Evolutionary conservation across 2,888 invertebrate genomes (phyloP).

Genomic region (Hirtodrosophila cameraria): DNA sequence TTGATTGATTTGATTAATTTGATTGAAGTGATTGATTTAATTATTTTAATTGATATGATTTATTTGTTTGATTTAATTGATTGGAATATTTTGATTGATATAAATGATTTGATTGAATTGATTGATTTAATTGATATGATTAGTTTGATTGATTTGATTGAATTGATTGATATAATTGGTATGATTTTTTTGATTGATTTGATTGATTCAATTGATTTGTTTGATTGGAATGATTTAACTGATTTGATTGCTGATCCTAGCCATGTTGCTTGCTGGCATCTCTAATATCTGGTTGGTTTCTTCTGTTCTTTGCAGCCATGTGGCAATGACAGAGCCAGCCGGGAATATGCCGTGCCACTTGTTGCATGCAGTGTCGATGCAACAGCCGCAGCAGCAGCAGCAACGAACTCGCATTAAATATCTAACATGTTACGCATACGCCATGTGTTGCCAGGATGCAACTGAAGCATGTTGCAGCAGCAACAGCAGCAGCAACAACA

Average conservation of each 20-base stretch:
- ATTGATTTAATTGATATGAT: too few species aligned
- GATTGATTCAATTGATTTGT: too few species aligned
- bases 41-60: too few species aligned
- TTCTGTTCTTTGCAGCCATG: constrained; percentile 38
- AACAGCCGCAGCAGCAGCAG: constrained; percentile 15
- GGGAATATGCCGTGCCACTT: constrained; percentile 63
- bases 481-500: constrained; percentile 32
- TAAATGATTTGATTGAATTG: constrained; percentile 31
- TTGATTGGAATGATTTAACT: too few species aligned
- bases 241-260: constrained; percentile 21
- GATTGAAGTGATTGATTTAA: too few species aligned
- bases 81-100: too few species aligned
- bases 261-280: constrained; percentile 3
- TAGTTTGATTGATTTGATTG: constrained; percentile 35
- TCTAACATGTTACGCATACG: constrained; percentile 54
- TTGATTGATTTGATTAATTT: too few species aligned
- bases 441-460: constrained; percentile 53
- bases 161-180: constrained; percentile 45
- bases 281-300: constrained; percentile 20
- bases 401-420: constrained; percentile 59
- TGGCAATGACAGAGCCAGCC: constrained; percentile 51
- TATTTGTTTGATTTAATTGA: too few species aligned
- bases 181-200: too few species aligned
- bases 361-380: constrained; percentile 58
- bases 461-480: constrained; percentile 52